A percentile compares a stretch with the other conserved stretches of the same genome.
phyloP scores from a whole-genome alignment of 2,113 vertebrate species.

The Centropus unirufus region DNA sequence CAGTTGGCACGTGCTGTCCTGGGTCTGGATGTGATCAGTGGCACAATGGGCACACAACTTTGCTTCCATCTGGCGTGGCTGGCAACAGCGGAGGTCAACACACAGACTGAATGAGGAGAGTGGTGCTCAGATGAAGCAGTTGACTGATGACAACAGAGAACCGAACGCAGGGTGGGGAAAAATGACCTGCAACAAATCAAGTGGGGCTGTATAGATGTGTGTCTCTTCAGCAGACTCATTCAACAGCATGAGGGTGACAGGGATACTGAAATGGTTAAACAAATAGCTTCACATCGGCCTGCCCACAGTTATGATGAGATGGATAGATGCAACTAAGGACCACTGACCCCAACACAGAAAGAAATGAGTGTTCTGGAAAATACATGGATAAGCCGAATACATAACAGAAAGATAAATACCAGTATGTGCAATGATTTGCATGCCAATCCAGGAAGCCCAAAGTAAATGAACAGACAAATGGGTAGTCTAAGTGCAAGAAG shows the following conservation, averaged over 20 bases:
- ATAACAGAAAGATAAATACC: conserved; percentile 28
- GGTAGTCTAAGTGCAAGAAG: background rate
- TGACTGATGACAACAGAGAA: conserved; percentile 34
- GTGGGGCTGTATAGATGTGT: background rate
- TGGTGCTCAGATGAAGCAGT: background rate
- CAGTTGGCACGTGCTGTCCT: background rate
- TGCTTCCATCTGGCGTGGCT: conserved; percentile 50
- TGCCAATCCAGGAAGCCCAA: conserved; percentile 2
- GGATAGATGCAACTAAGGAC: conserved; percentile 14
- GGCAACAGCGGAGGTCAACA: background rate
- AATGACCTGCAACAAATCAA: conserved; percentile 47
- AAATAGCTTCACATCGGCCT: background rate
- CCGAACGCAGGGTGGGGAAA: background rate
- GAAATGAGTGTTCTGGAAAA: background rate
- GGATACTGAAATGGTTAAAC: conserved; percentile 29
- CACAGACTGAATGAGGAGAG: background rate
- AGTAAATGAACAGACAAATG: background rate
- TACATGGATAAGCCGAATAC: background rate
- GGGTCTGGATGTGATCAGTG: background rate
- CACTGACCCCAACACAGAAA: conserved; percentile 25
- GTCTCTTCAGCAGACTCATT: conserved; percentile 27
- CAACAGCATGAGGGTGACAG: background rate
- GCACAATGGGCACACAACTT: conserved; percentile 9
- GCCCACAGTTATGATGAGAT: background rate
- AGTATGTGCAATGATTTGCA: background rate